Evolutionary conservation across 2,888 invertebrate genomes (phyloP), one percentile per base, ranked within the genome.

Genomic region (Biston stratarius): DNA sequence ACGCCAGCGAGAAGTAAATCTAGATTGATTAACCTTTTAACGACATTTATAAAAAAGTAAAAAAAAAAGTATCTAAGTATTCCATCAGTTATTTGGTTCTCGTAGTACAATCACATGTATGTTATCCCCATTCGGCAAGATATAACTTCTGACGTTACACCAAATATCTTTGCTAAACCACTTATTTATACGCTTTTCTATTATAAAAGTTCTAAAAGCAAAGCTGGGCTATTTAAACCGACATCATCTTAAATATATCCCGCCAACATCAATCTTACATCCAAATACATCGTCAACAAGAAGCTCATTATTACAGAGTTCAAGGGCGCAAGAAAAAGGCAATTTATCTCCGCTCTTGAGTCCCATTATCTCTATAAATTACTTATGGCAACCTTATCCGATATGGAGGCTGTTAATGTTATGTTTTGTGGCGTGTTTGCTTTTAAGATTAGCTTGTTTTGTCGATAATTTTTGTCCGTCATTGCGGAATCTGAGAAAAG

Each of bases 281-380:
- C 61, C 60, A 55, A 53, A 44, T 64, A 79, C 72, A 80, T 72
- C 78, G 77, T 80, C 77, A 79, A 81, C 78, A 73, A 76, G 77
- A 72, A 76, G 74, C 77, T 78, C 81, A 77, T 82, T 78, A 81
- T 64, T 74, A 48, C 69, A 60, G 75, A 81, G 84, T 86, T 88
- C 86, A 89, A 84, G 87, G 89, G 51, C 80, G 70, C 65, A 66
- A 74, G 60, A 72, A 75, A 78, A 72, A 81, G 78, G 77, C 81
- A 83, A 89, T 89, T 87, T 85, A 83, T 88, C 82, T 84, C 76
- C 64, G 70, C 82, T 75, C 80, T 76, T 77, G 78, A 78, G 81
- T 83, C 74, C 69, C 85, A 87, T 87, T 87, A 86, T 81, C 80
- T 74, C 81, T 80, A 85, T 88, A 88, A 88, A 88, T 88, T 85